phyloP scores from a whole-genome alignment of 2,113 vertebrate species.

The Indri indri region DNA sequence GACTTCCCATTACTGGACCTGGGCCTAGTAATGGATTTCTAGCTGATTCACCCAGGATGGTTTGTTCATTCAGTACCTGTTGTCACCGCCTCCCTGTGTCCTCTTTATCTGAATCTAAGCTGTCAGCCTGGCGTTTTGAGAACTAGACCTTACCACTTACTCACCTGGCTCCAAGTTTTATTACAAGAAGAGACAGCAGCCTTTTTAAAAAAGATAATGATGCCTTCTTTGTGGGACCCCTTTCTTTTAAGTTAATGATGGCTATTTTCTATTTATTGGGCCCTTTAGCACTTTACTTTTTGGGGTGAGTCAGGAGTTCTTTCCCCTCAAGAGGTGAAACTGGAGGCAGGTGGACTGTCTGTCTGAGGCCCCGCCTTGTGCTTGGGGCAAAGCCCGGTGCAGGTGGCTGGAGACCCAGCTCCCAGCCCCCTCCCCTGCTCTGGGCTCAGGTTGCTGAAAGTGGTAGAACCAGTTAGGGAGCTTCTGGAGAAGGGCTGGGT shows the following conservation, averaged over 20 bases:
- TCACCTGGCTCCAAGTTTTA: slow-evolving; percentile 60
- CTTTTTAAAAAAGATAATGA: slow-evolving; percentile 55
- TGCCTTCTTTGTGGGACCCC: slow-evolving; percentile 45
- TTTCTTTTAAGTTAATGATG: slow-evolving; percentile 73
- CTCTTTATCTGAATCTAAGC: neutral
- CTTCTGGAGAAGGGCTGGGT: neutral
- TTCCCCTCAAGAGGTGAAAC: slow-evolving; percentile 44
- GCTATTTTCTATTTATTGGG: slow-evolving; percentile 53
- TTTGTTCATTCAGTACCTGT: slow-evolving; percentile 16
- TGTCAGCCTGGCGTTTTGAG: slow-evolving; percentile 35
- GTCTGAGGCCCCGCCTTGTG: neutral
- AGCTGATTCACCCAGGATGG: neutral
- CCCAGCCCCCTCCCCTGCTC: neutral
- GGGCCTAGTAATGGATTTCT: neutral
- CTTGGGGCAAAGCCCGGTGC: neutral
- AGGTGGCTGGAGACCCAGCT: neutral
- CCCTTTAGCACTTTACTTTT: slow-evolving; percentile 34
- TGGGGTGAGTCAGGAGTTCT: slow-evolving; percentile 42
- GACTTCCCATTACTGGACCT: neutral
- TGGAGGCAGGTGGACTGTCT: slow-evolving; percentile 7
- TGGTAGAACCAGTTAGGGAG: slow-evolving; percentile 12
- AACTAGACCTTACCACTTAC: slow-evolving; percentile 41
- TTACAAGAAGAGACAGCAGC: slow-evolving; percentile 45
- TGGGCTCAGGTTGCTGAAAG: neutral
- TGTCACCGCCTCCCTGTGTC: neutral